Evolutionary conservation across 2,113 vertebrate species (phyloP).

Genomic region (Cervus canadensis): DNA sequence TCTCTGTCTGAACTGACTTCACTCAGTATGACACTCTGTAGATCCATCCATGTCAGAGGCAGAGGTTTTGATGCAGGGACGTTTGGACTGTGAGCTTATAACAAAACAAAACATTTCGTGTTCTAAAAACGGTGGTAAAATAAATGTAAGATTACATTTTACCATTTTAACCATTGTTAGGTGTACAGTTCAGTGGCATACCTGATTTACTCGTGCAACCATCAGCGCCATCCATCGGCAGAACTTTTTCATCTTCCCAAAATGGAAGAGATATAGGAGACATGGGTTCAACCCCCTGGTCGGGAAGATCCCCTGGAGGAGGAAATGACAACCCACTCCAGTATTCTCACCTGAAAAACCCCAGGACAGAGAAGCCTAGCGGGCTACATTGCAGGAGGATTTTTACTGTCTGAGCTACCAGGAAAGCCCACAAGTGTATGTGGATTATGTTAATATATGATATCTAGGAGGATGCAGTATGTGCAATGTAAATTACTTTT

Average conservation of each 20-base stretch:
- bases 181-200: background rate
- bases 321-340: no score
- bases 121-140: background rate
- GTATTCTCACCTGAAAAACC: no score
- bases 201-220: accelerated
- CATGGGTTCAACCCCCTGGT: no score
- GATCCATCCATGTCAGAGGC: background rate
- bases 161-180: background rate
- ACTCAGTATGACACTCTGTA: background rate
- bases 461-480: background rate
- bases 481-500: background rate
- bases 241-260: background rate
- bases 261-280: background rate
- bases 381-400: background rate
- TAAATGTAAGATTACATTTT: background rate
- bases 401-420: background rate
- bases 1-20: background rate
- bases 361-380: no score
- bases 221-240: background rate
- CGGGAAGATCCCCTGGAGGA: no score
- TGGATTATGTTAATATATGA: background rate
- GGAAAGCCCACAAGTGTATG: background rate
- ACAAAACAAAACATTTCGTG: background rate
- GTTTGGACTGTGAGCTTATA: background rate
- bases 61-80: background rate